Evolutionary conservation across 2,888 invertebrate species (phyloP), one percentile per base, ranked within the genome.

Genomic region (Clanis bilineata): DNA sequence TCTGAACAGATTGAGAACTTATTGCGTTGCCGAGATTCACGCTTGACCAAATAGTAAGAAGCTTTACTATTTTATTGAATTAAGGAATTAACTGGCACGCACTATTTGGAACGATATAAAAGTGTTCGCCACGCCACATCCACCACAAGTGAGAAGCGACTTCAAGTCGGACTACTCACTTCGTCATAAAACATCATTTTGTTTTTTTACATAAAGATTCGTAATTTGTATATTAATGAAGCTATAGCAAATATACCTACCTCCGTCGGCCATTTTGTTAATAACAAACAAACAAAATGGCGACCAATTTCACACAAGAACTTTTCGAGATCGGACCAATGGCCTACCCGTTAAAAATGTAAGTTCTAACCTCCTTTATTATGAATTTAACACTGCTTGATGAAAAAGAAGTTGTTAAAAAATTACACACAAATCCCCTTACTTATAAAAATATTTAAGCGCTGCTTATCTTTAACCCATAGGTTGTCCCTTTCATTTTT

Each of bases 61-160:
- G 90, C 88, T 90, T 89, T 88, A 87, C 80, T 79, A 32, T 88
- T 87, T 90, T 91, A 93, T 93, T 93, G 79, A 92, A 93, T 93
- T 93, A 93, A 91, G 85, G 85, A 88, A 90, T 93, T 93, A 93
- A 82, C 82, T 59, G 82, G 64, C 92, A 93, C 91, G 90, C 91
- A 89, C 85, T 73, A 78, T 84, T 79, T 72, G 70, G 72, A 79
- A 69, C 80, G 72, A 85, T 91, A 92, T 90, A 92, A 87, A 90
- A 87, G 78, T 73, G 72, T 67, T 68, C 65, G 61, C 15, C 63
- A 32, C 63, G 61, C 61, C 22, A 39, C 54, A 60, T 41, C 59
- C 55, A 69, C 60, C 83, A 87, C 90, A 92, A 85, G 93, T 93
- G 93, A 92, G 92, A 92, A 93, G 92, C 92, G 92, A 89, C 91